phyloP scores from a whole-genome alignment of 2,888 invertebrate genomes.

The Hypolimnas misippus region DNA sequence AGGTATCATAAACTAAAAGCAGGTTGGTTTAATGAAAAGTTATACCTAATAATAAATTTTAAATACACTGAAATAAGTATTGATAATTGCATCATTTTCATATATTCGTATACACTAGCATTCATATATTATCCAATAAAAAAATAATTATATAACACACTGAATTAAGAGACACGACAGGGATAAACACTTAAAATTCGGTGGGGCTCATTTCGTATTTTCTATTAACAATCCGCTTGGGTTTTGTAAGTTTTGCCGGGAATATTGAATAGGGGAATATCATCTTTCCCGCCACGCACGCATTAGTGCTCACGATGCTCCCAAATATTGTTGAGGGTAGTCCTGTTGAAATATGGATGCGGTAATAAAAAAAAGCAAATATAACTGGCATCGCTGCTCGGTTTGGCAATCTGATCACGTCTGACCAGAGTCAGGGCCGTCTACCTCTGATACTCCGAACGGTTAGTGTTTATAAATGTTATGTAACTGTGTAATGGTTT shows the following conservation, averaged over 20 bases:
- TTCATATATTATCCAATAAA: background rate
- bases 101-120: background rate
- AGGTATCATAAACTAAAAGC: no score
- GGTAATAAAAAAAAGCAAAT: slow-evolving; percentile 78
- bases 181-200: slow-evolving; percentile 10
- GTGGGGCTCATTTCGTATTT: slow-evolving; percentile 30
- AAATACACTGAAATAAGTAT: no score
- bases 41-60: no score
- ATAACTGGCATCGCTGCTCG: slow-evolving; percentile 61
- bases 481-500: slow-evolving; percentile 53
- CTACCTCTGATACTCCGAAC: slow-evolving; percentile 36
- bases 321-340: slow-evolving; percentile 74
- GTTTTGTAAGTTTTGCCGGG: slow-evolving; percentile 47
- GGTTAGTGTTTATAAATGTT: slow-evolving; percentile 35
- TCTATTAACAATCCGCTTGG: slow-evolving; percentile 59
- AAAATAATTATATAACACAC: background rate
- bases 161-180: background rate
- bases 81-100: no score
- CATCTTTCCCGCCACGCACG: slow-evolving; percentile 74
- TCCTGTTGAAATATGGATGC: slow-evolving; percentile 79
- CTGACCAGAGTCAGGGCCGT: slow-evolving; percentile 50
- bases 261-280: slow-evolving; percentile 67
- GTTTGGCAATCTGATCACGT: slow-evolving; percentile 73
- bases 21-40: no score
- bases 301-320: slow-evolving; percentile 72